A percentile compares a stretch with the other conserved stretches of the same genome.
Conservation (phyloP, 2,888 invertebrate species). For the Melinopterus prodromus region DNA sequence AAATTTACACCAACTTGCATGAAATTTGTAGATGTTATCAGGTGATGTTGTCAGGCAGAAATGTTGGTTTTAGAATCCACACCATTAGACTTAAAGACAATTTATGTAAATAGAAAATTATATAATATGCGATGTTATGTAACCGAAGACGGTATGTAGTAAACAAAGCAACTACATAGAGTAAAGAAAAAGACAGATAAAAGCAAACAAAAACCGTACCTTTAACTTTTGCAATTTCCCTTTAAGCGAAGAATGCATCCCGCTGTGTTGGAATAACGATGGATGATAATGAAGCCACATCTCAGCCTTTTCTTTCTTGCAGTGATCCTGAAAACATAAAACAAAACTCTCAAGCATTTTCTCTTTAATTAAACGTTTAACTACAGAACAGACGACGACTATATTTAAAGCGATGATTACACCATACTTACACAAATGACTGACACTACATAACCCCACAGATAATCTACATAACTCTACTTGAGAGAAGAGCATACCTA, state of each 20-base stretch:
- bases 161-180: too few relatives aligned
- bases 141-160: too few relatives aligned
- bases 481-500: background rate
- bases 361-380: background rate
- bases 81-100: too few relatives aligned
- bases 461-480: too few relatives aligned
- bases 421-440: background rate
- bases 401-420: background rate
- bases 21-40: too few relatives aligned
- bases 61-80: too few relatives aligned
- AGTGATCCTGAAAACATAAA: slow-evolving; percentile 76
- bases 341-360: background rate
- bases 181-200: slow-evolving; percentile 6
- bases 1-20: too few relatives aligned
- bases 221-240: slow-evolving; percentile 97
- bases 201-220: slow-evolving; percentile 61
- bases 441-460: too few relatives aligned
- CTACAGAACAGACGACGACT: background rate
- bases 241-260: slow-evolving; percentile 91
- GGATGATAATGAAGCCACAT: slow-evolving; percentile 89
- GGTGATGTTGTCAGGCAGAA: too few relatives aligned
- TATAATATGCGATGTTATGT: too few relatives aligned
- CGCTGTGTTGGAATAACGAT: slow-evolving; percentile 95
- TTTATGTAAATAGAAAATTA: too few relatives aligned
- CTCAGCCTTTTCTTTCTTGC: slow-evolving; percentile 77